These are phyloP conservation scores for Scolopax mira DNA, from an alignment of 2,113 vertebrate species.

Conservation along the genomic window DNA sequence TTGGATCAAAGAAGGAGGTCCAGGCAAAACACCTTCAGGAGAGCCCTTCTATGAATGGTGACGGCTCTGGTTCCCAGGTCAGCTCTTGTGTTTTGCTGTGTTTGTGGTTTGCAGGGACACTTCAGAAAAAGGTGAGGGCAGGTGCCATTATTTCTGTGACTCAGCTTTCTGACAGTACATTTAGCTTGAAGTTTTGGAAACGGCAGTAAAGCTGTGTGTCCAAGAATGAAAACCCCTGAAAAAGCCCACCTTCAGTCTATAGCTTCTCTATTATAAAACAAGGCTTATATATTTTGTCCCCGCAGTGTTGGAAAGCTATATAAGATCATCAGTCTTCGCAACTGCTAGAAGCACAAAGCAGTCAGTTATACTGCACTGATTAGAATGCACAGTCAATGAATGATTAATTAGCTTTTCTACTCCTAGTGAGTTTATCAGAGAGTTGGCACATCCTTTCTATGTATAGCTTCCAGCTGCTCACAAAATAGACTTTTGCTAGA, in stretches of 20 bases:
- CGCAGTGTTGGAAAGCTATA: neutral
- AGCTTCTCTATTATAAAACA: neutral
- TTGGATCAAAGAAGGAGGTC: neutral
- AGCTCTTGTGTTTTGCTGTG: neutral
- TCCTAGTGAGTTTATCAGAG: neutral
- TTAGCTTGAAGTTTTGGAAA: neutral
- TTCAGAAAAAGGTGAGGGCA: neutral
- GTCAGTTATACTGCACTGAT: neutral
- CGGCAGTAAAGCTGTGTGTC: neutral
- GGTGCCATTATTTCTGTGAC: neutral
- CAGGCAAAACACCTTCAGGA: neutral
- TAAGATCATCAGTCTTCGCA: neutral
- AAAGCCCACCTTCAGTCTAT: neutral
- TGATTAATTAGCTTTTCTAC: neutral
- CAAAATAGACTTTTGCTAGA: neutral
- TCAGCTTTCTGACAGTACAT: neutral
- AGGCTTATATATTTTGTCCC: neutral
- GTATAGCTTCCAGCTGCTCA: neutral
- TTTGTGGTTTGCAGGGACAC: neutral
- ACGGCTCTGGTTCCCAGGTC: neutral
- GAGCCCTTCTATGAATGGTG: neutral
- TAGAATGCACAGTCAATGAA: neutral
- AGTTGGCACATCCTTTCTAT: neutral
- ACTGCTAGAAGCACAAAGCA: neutral
- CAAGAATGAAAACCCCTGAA: neutral